phyloP scores from a whole-genome alignment of 2,888 invertebrate species.

The Malthinus seriepunctatus region DNA sequence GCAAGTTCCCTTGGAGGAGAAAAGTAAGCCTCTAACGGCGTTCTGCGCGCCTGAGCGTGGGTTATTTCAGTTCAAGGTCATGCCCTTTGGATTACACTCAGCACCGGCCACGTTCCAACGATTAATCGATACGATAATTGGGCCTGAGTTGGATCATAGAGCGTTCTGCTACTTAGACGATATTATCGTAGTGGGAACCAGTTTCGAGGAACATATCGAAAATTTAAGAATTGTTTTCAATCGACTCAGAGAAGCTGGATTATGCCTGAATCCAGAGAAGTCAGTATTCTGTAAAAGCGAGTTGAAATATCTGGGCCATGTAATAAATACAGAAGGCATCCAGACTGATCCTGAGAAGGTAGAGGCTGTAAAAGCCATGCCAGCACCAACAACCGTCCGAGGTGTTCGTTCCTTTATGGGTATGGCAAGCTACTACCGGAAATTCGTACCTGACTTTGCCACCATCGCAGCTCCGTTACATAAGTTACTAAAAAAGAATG shows the following conservation, averaged over 20 bases:
- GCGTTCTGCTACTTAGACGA: too few species aligned
- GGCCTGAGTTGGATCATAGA: neutral
- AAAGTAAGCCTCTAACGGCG: conserved; percentile 31
- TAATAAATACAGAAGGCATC: conserved; percentile 5
- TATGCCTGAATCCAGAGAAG: neutral
- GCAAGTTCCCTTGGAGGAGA: conserved; percentile 31
- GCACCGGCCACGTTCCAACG: conserved; percentile 28
- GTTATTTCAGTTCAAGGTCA: conserved; percentile 2
- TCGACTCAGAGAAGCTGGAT: neutral
- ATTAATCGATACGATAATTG: neutral
- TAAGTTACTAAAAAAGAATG: neutral
- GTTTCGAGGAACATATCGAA: too few species aligned
- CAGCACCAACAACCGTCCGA: conserved; percentile 15
- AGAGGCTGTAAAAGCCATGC: conserved; percentile 19
- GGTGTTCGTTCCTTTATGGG: conserved; percentile 30
- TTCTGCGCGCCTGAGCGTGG: conserved; percentile 38
- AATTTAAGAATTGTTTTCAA: neutral
- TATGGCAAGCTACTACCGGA: conserved; percentile 28
- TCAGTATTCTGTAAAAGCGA: neutral
- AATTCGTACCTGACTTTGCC: neutral
- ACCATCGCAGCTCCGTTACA: neutral
- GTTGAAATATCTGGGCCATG: conserved; percentile 1
- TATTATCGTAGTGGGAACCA: too few species aligned
- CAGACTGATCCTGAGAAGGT: conserved; percentile 34
- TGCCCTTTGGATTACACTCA: conserved; percentile 3